phyloP scores from a whole-genome alignment of 1,140 invertebrate species.

The Kradibia gibbosae region DNA sequence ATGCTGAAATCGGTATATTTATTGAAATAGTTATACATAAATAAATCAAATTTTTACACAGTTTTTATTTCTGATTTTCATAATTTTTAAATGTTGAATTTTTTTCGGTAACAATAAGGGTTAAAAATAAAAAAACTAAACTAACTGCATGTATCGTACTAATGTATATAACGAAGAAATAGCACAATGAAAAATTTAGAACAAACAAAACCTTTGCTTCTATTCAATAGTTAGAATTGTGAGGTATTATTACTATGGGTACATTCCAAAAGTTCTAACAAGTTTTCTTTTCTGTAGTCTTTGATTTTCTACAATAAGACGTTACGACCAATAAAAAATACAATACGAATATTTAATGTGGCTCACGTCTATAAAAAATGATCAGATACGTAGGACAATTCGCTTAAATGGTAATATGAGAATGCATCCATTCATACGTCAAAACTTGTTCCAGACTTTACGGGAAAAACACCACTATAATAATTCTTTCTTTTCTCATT shows the following conservation, averaged over 20 bases:
- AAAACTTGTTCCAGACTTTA: neutral
- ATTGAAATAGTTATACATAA: neutral
- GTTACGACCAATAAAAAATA: neutral
- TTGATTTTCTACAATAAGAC: neutral
- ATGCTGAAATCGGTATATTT: neutral
- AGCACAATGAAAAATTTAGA: neutral
- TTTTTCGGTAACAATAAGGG: no score
- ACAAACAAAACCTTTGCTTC: neutral
- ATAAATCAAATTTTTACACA: neutral
- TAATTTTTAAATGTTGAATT: no score
- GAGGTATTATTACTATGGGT: neutral
- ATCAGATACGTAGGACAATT: no score
- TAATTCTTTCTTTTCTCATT: neutral
- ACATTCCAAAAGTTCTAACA: neutral
- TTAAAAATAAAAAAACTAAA: no score
- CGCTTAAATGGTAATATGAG: neutral
- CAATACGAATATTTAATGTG: neutral
- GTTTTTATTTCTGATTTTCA: no score
- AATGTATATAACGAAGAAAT: neutral
- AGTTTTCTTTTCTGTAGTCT: neutral
- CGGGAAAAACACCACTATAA: neutral
- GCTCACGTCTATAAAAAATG: neutral
- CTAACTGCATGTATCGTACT: no score
- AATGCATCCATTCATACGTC: neutral
- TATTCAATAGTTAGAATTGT: neutral